These are phyloP conservation scores for Corvus moneduloides DNA, from an alignment of 2,113 vertebrate genomes.

Conservation along the genomic window DNA sequence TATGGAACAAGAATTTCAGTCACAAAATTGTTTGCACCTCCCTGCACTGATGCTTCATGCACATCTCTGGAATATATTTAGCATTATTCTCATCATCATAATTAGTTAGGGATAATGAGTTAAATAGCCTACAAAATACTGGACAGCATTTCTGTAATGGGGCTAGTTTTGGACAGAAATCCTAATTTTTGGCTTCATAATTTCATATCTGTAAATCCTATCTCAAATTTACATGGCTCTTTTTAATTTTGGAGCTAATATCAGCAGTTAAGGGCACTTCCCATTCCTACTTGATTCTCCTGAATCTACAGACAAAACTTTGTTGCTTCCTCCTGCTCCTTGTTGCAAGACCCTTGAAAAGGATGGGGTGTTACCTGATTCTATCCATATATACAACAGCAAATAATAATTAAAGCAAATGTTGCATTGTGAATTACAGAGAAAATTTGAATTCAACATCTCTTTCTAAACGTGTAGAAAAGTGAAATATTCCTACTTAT, in stretches of 20 bases:
- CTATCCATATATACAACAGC: background rate
- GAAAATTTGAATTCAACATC: background rate
- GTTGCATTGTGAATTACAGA: background rate
- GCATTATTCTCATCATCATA: background rate
- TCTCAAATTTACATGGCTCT: background rate
- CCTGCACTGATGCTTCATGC: rapidly evolving
- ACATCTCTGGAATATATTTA: background rate
- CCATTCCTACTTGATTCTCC: background rate
- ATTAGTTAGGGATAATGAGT: background rate
- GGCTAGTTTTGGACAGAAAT: background rate
- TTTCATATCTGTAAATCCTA: background rate
- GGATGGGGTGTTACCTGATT: background rate
- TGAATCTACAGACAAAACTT: background rate
- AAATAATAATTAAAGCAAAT: background rate
- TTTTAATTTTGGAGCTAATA: background rate
- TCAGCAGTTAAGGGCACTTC: background rate
- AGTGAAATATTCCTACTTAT: background rate
- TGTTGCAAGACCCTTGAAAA: background rate
- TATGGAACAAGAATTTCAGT: background rate
- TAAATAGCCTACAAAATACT: background rate
- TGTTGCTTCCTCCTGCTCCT: background rate
- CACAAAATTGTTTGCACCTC: background rate
- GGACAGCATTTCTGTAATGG: background rate
- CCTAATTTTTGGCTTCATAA: background rate
- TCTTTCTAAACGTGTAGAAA: background rate